phyloP scores from a whole-genome alignment of 2,113 vertebrate genomes.

The Strix uralensis region DNA sequence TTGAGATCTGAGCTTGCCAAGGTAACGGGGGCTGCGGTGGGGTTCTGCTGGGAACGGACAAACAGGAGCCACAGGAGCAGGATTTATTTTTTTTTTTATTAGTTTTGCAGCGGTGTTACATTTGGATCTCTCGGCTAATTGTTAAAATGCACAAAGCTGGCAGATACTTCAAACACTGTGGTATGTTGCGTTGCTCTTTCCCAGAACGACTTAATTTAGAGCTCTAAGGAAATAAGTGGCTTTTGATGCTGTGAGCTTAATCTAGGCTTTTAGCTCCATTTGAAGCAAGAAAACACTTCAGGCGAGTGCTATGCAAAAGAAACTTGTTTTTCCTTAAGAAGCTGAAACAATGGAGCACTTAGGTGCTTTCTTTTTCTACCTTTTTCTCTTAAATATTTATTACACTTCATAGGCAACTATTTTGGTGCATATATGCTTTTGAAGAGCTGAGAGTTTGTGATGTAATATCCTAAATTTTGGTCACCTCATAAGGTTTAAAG shows the following conservation, averaged over 20 bases:
- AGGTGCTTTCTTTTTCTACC: not conserved
- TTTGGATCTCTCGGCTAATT: not conserved
- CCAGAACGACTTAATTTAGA: not conserved
- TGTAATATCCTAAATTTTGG: not conserved
- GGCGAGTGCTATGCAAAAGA: not conserved
- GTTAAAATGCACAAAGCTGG: not conserved
- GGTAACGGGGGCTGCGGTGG: conserved; percentile 62
- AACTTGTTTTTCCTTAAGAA: not conserved
- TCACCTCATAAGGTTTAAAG: not conserved
- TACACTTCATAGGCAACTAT: fast-evolving
- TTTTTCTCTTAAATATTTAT: not conserved
- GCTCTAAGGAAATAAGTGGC: not conserved
- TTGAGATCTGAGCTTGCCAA: conserved; percentile 85
- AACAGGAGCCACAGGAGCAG: not conserved
- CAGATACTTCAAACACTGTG: not conserved
- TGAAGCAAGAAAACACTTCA: not conserved
- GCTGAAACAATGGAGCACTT: not conserved
- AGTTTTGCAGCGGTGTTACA: not conserved
- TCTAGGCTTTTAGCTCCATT: not conserved
- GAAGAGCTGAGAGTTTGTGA: not conserved
- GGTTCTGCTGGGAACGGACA: not conserved
- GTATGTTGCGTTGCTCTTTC: not conserved
- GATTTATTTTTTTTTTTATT: not conserved
- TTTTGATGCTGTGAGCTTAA: not conserved
- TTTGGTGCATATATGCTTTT: not conserved